Evolutionary conservation across 2,113 vertebrate species (phyloP), one percentile per base, ranked within the genome.

Genomic region (Caranx melampygus): DNA sequence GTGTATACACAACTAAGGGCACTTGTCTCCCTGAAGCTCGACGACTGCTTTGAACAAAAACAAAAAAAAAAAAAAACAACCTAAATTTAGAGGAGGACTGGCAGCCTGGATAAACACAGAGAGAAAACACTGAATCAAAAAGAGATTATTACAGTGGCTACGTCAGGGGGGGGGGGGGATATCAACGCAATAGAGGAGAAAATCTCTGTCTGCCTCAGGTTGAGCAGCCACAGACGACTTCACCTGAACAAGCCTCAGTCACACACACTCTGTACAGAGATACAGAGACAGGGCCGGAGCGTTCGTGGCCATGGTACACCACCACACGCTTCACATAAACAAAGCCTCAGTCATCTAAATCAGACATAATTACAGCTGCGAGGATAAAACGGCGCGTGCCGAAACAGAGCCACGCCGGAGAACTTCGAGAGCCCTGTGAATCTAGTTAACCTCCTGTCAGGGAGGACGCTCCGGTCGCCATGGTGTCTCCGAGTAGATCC

Each of bases 401-500:
- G 26, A 26, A 26, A 26, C 26, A 26, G 26, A 1, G 26, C 26
- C 26, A 26, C 1, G 26, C 26, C 26, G 26, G 26, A 26, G 26
- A 26, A 26, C 26, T 26, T 26, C 26, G 26, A 26, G 26, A 26
- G 26, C 26, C 26, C 26, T 26, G 26, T 80, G 87, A 88, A 90
- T 88, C 58, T 87, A 66, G 79, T 92, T 91, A 83, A 92, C 85
- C 84, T 84, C 54, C 82, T 88, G 84, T 88, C 87, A 84, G 40
- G 72, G 55, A 76, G 44, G 52, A 8, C 20, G 40, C 70, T 10
- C 47, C 65, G 73, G 70, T 69, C 13, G 54, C 1, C 40, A 42
- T 9, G 40, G 40, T 10, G 31, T 61, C 0, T 44, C 71, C 4
- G 20, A 72, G 55, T 18, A 58, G 31, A 20, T 4, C 57, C 55